Evolutionary conservation across 2,113 vertebrate species (phyloP).

Genomic region (Hymenochirus boettgeri): DNA sequence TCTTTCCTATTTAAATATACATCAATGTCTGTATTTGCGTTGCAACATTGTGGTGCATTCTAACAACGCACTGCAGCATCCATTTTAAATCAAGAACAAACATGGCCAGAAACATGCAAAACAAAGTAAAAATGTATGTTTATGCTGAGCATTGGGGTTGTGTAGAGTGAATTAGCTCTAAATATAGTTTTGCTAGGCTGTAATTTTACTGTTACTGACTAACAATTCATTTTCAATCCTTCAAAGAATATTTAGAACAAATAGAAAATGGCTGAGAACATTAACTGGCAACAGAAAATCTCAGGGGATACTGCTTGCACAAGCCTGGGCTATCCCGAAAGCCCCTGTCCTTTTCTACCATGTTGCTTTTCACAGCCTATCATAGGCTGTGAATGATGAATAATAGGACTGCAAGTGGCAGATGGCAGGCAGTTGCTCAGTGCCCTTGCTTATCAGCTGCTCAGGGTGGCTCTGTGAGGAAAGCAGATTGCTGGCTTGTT

Average conservation of each 20-base stretch:
- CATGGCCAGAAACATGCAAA: too few relatives aligned
- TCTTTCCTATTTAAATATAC: too few relatives aligned
- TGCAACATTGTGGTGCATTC: too few relatives aligned
- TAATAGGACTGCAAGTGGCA: slow-evolving; percentile 30
- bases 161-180: too few relatives aligned
- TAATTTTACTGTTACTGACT: too few relatives aligned
- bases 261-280: neutral
- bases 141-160: too few relatives aligned
- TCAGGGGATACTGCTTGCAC: neutral
- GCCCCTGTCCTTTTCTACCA: slow-evolving; percentile 2
- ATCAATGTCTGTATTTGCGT: too few relatives aligned
- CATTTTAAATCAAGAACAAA: too few relatives aligned
- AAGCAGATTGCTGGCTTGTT: slow-evolving; percentile 36
- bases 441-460: slow-evolving; percentile 40
- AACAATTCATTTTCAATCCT: too few relatives aligned
- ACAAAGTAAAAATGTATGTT: too few relatives aligned
- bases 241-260: neutral
- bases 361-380: neutral
- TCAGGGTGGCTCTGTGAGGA: slow-evolving; percentile 33
- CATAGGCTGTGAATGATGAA: slow-evolving; percentile 12
- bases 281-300: neutral
- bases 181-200: too few relatives aligned
- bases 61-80: too few relatives aligned
- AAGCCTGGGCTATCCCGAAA: slow-evolving; percentile 1
- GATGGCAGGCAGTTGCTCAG: slow-evolving; percentile 34